A percentile compares a stretch with the other conserved stretches of the same genome.
phyloP scores from a whole-genome alignment of 2,888 invertebrate species.

The Catonia carolina region DNA sequence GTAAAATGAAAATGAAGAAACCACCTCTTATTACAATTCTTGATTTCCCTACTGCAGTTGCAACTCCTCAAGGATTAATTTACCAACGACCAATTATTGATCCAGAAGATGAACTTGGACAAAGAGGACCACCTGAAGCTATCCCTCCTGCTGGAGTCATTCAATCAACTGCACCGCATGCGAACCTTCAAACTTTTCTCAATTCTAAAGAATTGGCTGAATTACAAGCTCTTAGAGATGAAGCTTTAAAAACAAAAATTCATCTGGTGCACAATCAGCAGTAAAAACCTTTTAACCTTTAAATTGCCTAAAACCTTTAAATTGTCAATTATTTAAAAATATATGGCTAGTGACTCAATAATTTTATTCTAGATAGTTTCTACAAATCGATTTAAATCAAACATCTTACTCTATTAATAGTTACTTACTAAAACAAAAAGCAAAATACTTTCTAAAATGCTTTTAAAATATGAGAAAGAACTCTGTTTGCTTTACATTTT shows the following conservation, averaged over 20 bases:
- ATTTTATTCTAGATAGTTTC: too few species aligned
- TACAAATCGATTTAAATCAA: too few species aligned
- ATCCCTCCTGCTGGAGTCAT: slow-evolving; percentile 46
- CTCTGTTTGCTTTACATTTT: too few species aligned
- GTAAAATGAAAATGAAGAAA: slow-evolving; percentile 16
- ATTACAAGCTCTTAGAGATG: slow-evolving; percentile 42
- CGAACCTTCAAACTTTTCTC: slow-evolving; percentile 41
- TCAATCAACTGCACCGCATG: slow-evolving; percentile 44
- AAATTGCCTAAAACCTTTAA: too few species aligned
- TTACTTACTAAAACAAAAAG: too few species aligned
- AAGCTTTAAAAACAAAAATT: slow-evolving; percentile 39
- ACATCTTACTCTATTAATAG: too few species aligned
- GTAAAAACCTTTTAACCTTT: slow-evolving; percentile 20
- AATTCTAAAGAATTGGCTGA: slow-evolving; percentile 43
- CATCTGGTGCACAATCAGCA: slow-evolving; percentile 17
- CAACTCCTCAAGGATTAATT: slow-evolving; percentile 34
- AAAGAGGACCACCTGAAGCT: slow-evolving; percentile 38
- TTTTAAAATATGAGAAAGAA: too few species aligned
- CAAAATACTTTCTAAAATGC: too few species aligned
- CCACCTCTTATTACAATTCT: slow-evolving; percentile 36
- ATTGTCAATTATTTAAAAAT: too few species aligned
- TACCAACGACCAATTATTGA: slow-evolving; percentile 34
- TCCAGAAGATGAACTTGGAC: slow-evolving; percentile 34
- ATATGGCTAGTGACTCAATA: too few species aligned
- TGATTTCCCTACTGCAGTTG: slow-evolving; percentile 36